phyloP scores from a whole-genome alignment of 2,888 invertebrate species.

The Microctonus aethiopoides region DNA sequence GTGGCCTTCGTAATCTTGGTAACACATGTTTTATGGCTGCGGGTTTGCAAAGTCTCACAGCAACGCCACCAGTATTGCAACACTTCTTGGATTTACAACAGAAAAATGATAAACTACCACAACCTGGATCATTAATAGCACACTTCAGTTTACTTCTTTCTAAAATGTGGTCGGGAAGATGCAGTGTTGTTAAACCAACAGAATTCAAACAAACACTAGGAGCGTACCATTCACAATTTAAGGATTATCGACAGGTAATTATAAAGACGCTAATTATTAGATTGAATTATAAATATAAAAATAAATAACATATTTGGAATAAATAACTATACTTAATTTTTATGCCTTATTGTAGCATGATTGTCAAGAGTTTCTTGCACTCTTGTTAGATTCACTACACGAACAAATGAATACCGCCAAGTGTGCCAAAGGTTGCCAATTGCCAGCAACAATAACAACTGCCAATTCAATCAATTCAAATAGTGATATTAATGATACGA shows the following conservation, averaged over 20 bases:
- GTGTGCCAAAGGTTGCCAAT: slow-evolving; percentile 55
- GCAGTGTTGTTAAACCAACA: slow-evolving; percentile 69
- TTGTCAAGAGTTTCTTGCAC: slow-evolving; percentile 75
- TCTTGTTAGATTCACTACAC: slow-evolving; percentile 72
- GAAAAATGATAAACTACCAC: slow-evolving; percentile 57
- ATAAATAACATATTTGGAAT: neutral
- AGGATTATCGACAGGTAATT: slow-evolving; percentile 72
- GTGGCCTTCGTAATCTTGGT: slow-evolving; percentile 71
- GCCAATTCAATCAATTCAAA: slow-evolving; percentile 55
- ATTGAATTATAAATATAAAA: neutral
- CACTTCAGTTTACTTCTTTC: slow-evolving; percentile 70
- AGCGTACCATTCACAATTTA: slow-evolving; percentile 72
- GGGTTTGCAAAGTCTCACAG: slow-evolving; percentile 71
- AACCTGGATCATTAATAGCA: slow-evolving; percentile 67
- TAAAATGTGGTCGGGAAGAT: slow-evolving; percentile 72
- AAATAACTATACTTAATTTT: too few species aligned
- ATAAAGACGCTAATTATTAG: too few species aligned
- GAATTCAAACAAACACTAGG: slow-evolving; percentile 73
- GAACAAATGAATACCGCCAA: slow-evolving; percentile 71
- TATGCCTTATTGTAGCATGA: slow-evolving; percentile 69
- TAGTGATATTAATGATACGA: slow-evolving; percentile 47
- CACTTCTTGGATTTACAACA: slow-evolving; percentile 68
- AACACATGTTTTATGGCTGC: slow-evolving; percentile 73
- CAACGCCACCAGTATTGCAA: slow-evolving; percentile 69
- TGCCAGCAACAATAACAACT: slow-evolving; percentile 55